A percentile compares a stretch with the other conserved stretches of the same genome.
These are phyloP conservation scores for Colaptes auratus DNA, from an alignment of 2,113 vertebrate genomes.

Conservation along the genomic window DNA sequence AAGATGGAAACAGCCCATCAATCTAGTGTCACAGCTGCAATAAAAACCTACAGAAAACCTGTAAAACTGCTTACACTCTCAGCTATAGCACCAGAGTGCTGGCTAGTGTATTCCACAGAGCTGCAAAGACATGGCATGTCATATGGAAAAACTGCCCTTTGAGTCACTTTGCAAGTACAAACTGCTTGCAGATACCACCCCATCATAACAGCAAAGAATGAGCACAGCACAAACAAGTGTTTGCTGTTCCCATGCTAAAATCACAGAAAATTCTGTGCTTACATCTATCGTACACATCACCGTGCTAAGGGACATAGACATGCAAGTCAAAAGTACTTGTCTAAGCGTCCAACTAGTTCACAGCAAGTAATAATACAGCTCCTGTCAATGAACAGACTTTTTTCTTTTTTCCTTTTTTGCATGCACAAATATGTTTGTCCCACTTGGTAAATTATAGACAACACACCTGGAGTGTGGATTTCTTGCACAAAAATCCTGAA, in stretches of 20 bases:
- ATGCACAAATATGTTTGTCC: not conserved
- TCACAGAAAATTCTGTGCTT: not conserved
- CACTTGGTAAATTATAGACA: not conserved
- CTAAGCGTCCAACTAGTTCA: not conserved
- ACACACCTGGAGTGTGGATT: not conserved
- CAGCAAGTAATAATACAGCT: not conserved
- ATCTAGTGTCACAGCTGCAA: slow-evolving; percentile 79
- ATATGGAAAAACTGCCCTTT: slow-evolving; percentile 43
- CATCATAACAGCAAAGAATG: not conserved
- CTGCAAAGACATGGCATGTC: slow-evolving; percentile 61
- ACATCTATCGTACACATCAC: not conserved
- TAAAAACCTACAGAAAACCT: slow-evolving; percentile 78
- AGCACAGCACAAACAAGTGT: not conserved
- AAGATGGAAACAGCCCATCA: slow-evolving; percentile 82
- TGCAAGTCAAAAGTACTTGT: not conserved
- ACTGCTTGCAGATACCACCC: not conserved
- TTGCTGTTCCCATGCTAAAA: not conserved
- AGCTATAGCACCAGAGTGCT: slow-evolving; percentile 48
- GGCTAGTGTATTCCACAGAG: slow-evolving; percentile 50
- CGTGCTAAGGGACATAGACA: not conserved
- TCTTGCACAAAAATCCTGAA: not conserved
- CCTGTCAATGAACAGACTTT: not conserved
- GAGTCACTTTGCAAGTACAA: slow-evolving; percentile 1
- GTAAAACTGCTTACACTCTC: slow-evolving; percentile 72
- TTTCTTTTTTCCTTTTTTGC: not conserved